Evolutionary conservation across 2,113 vertebrate species (phyloP), one percentile per base, ranked within the genome.

Genomic region (Tympanuchus pallidicinctus): DNA sequence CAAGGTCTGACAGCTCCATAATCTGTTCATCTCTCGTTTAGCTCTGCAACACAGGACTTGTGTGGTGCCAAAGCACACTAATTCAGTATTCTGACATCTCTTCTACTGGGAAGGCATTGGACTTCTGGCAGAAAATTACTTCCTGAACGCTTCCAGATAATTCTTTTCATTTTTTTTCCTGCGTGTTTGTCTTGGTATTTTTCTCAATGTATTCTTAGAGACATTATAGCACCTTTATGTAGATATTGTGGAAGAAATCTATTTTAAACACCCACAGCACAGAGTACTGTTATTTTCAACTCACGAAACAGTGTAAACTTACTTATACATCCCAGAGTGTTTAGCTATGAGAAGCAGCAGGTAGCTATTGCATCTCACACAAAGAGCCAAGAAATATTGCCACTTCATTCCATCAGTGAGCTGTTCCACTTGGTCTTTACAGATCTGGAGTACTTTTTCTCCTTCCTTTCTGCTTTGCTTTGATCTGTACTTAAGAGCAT

Each of bases 211-310:
- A 4, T 34, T 57, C 42, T 24, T 83, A 45, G 9, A 54, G 65
- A 22, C 36, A 4, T 13, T 20, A 0, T 5, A 0, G 15, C 66
- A 6, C 32, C 10, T 40, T 56, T 7, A 7, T 1, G 3, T 72
- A 78, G 56, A 13, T 20, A 11, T 28, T 6, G 10, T 21, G 60
- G 45, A 45, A 36, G 54, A 45, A 52, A 25, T 38, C 13, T 64
- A 20, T 18, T 60, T 36, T 19, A 22, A 43, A 34, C 40, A 47
- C 38, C 27, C 47, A 50, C 19, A 73, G 63, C 19, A 34, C 54
- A 59, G 40, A 67, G 11, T 16, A 21, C 4, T 43, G 13, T 38
- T 28, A 25, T 8, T 60, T 72, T 45, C 4, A 69, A 50, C 36
- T 63, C 48, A 11, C 0, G 0, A 28, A 82, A 69, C 10, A 25